phyloP scores from a whole-genome alignment of 2,888 invertebrate species.

The Ornithoptera priamus region DNA sequence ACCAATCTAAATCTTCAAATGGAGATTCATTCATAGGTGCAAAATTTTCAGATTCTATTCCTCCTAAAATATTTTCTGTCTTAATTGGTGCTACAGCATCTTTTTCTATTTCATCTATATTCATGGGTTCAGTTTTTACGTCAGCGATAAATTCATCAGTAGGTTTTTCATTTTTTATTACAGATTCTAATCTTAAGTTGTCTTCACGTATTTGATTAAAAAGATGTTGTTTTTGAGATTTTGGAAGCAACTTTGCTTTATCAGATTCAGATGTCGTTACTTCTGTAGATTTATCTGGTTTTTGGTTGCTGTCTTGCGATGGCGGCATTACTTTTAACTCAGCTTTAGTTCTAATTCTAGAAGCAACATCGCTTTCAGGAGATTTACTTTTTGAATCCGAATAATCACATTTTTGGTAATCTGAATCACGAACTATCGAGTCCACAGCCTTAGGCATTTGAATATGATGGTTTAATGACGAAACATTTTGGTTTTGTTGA shows the following conservation, averaged over 20 bases:
- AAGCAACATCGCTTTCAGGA: slow-evolving; percentile 80
- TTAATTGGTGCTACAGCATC: slow-evolving; percentile 74
- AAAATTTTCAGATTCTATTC: slow-evolving; percentile 38
- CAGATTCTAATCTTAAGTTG: slow-evolving; percentile 70
- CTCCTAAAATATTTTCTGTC: slow-evolving; percentile 56
- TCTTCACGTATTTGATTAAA: slow-evolving; percentile 75
- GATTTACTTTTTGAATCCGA: slow-evolving; percentile 60
- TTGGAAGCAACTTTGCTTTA: slow-evolving; percentile 60
- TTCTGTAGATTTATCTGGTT: slow-evolving; percentile 46
- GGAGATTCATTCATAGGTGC: slow-evolving; percentile 35
- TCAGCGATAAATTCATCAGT: slow-evolving; percentile 76
- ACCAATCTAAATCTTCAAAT: slow-evolving; percentile 77
- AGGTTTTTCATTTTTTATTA: slow-evolving; percentile 82
- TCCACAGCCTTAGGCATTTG: slow-evolving; percentile 85
- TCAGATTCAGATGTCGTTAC: slow-evolving; percentile 43
- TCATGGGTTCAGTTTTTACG: slow-evolving; percentile 84
- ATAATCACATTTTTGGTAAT: slow-evolving; percentile 58
- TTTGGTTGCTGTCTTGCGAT: slow-evolving; percentile 56
- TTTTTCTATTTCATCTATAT: slow-evolving; percentile 83
- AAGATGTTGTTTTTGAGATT: slow-evolving; percentile 68
- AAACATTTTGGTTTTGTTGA: slow-evolving; percentile 41
- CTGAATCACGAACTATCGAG: slow-evolving; percentile 79
- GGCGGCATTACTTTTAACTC: slow-evolving; percentile 85
- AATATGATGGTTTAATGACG: slow-evolving; percentile 71
- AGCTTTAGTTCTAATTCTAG: slow-evolving; percentile 91